Evolutionary conservation across 2,113 vertebrate genomes (phyloP), one percentile per base, ranked within the genome.

Genomic region (Scalopus aquaticus): DNA sequence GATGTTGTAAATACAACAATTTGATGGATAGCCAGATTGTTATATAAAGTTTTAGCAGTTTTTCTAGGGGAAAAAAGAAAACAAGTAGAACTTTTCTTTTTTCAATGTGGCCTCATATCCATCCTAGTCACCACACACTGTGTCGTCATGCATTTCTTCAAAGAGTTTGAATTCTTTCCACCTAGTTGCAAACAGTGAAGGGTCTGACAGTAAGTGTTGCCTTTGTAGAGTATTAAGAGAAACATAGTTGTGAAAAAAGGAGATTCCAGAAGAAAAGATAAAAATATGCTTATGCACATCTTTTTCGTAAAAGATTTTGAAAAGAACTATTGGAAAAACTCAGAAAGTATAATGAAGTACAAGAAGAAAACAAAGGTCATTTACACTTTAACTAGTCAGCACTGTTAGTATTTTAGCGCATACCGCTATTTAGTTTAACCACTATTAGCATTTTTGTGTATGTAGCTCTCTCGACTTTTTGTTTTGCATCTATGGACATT

Each of bases 11-110:
- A 87, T 49, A 79, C 19, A 91, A 32, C 64, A 93, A 22, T 49
- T 16, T 77, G 76, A 62, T 26, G 2, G 37, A 11, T 51, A 88
- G 32, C 64, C 76, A n/a, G 54, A 85, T 46, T 76, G 35, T 58
- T 92, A 73, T 62, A 72, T 77, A 91, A 95, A 70, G 22, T 20
- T 65, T 94, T 88, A 78, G 79, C 89, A 70, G 56, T 91, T 93
- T 70, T 91, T 95, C 20, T 32, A 56, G 82, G 24, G 54, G 54
- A 20, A 22, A 28, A 49, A 65, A 78, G 67, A 88, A 70, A 79
- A 3, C 9, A 65, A 74, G 78, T 65, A 30, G n/a, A 88, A 69
- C 42, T 88, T 80, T 91, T 13, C 7, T 64, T 58, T 73, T 92
- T 70, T 46, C 20, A 6, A 9, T 32, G 32, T 89, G 46, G 39